A percentile compares a stretch with the other conserved stretches of the same genome.
These are phyloP conservation scores for Harpagus bidentatus DNA, from an alignment of 2,113 vertebrate genomes.

Conservation along the genomic window DNA sequence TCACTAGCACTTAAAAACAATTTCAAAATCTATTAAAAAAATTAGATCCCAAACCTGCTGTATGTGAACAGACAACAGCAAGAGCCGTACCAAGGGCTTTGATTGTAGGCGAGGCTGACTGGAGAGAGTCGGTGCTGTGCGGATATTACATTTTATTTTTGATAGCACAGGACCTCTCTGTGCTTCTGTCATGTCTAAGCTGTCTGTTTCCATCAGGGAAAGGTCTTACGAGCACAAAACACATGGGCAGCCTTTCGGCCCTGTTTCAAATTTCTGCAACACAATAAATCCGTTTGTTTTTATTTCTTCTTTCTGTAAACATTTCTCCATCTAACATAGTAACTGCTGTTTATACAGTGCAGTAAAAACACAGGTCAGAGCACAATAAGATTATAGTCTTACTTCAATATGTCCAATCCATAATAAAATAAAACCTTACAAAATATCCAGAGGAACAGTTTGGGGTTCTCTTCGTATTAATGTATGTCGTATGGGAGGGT, in stretches of 20 bases:
- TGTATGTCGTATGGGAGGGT: conserved; percentile 63
- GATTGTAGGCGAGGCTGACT: neutral
- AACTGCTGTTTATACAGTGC: conserved; percentile 73
- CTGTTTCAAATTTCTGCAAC: conserved; percentile 70
- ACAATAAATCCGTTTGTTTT: conserved; percentile 75
- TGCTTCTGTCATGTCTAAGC: conserved; percentile 56
- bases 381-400: conserved; percentile 80
- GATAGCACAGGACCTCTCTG: neutral
- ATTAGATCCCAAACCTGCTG: neutral
- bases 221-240: conserved; percentile 60
- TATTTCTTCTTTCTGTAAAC: conserved; percentile 78
- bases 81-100: neutral
- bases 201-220: conserved; percentile 71
- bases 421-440: conserved; percentile 71
- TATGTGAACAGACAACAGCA: neutral
- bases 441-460: conserved; percentile 67
- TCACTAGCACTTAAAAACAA: conserved; percentile 38
- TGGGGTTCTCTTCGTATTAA: conserved; percentile 65
- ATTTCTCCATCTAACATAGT: conserved; percentile 71
- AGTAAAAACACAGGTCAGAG: conserved; percentile 74
- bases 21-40: conserved; percentile 9
- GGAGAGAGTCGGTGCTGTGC: neutral
- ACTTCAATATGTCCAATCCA: conserved; percentile 74
- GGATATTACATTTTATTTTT: conserved; percentile 47
- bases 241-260: conserved; percentile 50